Evolutionary conservation across 2,888 invertebrate species (phyloP).

Genomic region (Ptychoptera contaminata): DNA sequence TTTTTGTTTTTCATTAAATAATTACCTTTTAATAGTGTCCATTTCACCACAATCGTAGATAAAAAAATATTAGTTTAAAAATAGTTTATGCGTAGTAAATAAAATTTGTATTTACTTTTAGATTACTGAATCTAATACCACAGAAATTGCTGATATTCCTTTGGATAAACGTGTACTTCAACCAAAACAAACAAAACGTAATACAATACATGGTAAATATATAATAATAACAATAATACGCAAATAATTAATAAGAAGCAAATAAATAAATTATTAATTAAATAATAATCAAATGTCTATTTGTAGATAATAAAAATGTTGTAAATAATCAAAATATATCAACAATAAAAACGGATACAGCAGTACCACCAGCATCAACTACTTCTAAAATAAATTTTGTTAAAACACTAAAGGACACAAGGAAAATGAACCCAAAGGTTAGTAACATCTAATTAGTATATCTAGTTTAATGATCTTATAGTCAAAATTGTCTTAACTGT

Average conservation of each 20-base stretch:
- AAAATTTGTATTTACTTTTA: constrained; percentile 11
- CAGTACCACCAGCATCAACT: constrained; percentile 14
- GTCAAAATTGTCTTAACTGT: too few species aligned
- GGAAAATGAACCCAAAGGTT: constrained; percentile 42
- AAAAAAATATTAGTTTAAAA: too few species aligned
- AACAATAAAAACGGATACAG: background rate
- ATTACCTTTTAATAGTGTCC: too few species aligned
- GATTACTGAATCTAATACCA: constrained; percentile 18
- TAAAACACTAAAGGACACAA: constrained; percentile 34
- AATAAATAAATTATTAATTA: background rate
- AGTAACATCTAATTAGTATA: too few species aligned
- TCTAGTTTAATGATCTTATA: too few species aligned
- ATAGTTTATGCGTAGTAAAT: background rate
- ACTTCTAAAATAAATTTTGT: constrained; percentile 29
- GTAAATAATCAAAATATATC: constrained; percentile 1
- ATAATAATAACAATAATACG: background rate
- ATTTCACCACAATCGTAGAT: too few species aligned
- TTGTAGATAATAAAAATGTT: constrained; percentile 2
- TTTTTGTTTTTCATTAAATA: too few species aligned
- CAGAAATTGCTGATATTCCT: constrained; percentile 32
- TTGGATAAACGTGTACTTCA: constrained; percentile 50
- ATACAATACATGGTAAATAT: constrained; percentile 28
- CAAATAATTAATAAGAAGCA: background rate
- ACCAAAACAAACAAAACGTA: constrained; percentile 36
- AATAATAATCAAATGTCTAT: background rate